Base-by-base conservation (phyloP, 1,140 invertebrate species). In the Heliconius hewitsoni region DNA sequence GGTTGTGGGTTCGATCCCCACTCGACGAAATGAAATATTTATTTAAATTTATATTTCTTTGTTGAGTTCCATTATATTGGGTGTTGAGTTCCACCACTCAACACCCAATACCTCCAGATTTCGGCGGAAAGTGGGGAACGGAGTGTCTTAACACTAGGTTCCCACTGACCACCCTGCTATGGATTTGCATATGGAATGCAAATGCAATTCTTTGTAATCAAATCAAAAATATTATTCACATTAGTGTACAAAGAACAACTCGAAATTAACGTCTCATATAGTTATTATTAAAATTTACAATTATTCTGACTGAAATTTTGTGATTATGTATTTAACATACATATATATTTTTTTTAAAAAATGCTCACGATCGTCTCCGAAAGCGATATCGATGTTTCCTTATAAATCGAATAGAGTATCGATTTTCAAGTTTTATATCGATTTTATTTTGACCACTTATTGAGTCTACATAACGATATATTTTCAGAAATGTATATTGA, bases 261-360 rank as follows among this genome's bases (percentile, higher is more conserved):
- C 3, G 19, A n/a, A 3, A 9, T 8, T 11, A 57, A 57, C 55
- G 55, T 57, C 55, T 8, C 23, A 60, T 11, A 27, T 66, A 66
- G 27, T 66, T 66, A 66, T 66, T 13, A 66, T 23, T 66, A 16
- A 27, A 30, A 66, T 11, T n/a, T 30, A 30, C 27, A 30, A 66
- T 66, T 30, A 66, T 66, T 66, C 16, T 16, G 60, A 66, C 60
- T 66, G 60, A 66, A 13, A 30, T 66, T 66, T 66, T 66, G 27
- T 66, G 60, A 66, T 30, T 66, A 16, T 11, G 19, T 46, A 46
- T 16, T 46, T 46, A 55, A 55, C 5, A 60, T 60, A 66, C 3
- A 30, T 13, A 16, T 27, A 66, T 13, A 66, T n/a, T n/a, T 66
- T 2, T 60, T 19, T 2, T 11, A 57, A 57, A 3, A 60, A 60